Conservation (phyloP, 2,888 invertebrate genomes). For the Orthosia gothica region DNA sequence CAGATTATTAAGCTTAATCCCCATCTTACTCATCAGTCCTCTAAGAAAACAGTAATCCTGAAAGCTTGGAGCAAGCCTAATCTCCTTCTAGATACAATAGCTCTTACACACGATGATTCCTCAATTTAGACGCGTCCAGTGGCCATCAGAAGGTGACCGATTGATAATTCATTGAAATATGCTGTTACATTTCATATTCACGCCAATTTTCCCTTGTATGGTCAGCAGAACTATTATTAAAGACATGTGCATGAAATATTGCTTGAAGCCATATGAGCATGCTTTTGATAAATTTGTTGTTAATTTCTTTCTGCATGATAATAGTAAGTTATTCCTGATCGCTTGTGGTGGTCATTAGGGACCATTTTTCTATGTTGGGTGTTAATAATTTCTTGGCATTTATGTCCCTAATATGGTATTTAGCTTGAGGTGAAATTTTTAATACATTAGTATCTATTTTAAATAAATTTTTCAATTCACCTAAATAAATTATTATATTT, state of each 20-base stretch:
- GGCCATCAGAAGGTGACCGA: constrained; percentile 11
- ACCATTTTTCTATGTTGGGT: constrained; percentile 5
- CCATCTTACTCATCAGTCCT: background rate
- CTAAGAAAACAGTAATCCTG: background rate
- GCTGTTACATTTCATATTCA: constrained; percentile 31
- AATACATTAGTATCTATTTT: background rate
- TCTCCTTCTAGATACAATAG: background rate
- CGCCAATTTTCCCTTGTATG: constrained; percentile 23
- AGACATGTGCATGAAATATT: constrained; percentile 35
- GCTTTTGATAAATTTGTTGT: constrained; percentile 5
- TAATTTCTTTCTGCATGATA: background rate
- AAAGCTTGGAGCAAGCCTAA: constrained; percentile 6
- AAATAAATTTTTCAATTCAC: background rate
- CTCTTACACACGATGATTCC: constrained; percentile 19
- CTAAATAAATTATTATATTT: background rate
- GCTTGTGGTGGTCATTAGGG: constrained; percentile 12
- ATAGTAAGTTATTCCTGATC: constrained; percentile 13
- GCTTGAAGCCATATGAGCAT: constrained; percentile 15
- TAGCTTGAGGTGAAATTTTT: background rate
- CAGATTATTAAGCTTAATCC: no score
- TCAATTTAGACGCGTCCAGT: constrained; percentile 13
- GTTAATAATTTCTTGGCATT: background rate
- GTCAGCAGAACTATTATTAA: constrained; percentile 41
- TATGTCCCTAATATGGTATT: background rate
- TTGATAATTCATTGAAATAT: constrained; percentile 35